Evolutionary conservation across 2,888 invertebrate genomes (phyloP), one percentile per base, ranked within the genome.

Genomic region (Carcina quercana): DNA sequence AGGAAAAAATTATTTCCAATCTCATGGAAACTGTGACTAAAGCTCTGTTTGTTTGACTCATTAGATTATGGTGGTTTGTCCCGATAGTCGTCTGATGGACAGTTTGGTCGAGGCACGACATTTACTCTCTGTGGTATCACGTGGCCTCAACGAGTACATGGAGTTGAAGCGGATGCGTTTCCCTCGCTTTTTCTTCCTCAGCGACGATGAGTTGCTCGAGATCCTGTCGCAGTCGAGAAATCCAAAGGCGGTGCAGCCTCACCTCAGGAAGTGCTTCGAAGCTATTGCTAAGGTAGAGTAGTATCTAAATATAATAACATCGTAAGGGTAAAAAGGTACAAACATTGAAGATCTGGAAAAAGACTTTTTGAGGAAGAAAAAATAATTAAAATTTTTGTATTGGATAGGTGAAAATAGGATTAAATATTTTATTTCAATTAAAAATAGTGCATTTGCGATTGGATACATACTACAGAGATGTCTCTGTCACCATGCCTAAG

Each of bases 191-290:
- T 93, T 90, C 82, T 94, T 94, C 75, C 87, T 94, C 41, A 93
- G 93, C 46, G 94, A 94, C 53, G 93, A 93, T 52, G 94, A 94
- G 56, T 74, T 94, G 17, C 73, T 94, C 43, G 93, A 94, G 67
- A 92, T 94, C 28, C 73, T 94, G 28, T 91, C 93, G 0, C 92
- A 94, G 72, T 89, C 93, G 1, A 87, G 90, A 35, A 91, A 94
- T 56, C 92, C 93, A 0, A 70, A 86, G 25, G 89, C 92, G 0
- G 92, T 94, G 2, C 93, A 94, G 62, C 93, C 93, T 0, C 92
- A 93, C 70, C 74, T 94, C n/a, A 86, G 90, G 43, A 94, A 94
- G 66, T 93, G 93, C 68, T 94, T 94, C 66, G 93, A 94, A 63
- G 91, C 90, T 53, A 90, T 94, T 49, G 88, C 89, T 5, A 86